Percentiles rank a stretch among this genome's conserved stretches.
Evolutionary conservation across 2,113 vertebrate species (phyloP).

Genomic region (Mionectes macconnelli): DNA sequence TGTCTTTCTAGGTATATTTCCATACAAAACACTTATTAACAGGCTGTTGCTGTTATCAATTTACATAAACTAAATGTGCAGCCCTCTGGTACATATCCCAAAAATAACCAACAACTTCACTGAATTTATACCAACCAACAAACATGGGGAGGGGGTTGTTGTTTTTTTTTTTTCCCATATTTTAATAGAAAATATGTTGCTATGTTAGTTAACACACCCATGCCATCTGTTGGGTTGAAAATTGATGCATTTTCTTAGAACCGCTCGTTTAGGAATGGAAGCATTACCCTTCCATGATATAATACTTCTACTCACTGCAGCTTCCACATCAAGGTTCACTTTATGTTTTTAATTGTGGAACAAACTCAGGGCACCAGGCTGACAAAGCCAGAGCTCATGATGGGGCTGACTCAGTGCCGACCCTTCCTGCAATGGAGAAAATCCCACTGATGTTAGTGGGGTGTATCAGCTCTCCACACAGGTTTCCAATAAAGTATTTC

Average conservation of each 20-base stretch:
- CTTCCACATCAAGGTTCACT: neutral
- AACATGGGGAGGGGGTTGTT: conserved; percentile 63
- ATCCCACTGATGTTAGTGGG: neutral
- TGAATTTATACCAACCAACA: conserved; percentile 73
- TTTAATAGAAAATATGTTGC: conserved; percentile 78
- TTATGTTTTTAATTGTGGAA: neutral
- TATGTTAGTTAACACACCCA: conserved; percentile 75
- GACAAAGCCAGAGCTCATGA: neutral
- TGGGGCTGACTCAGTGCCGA: neutral
- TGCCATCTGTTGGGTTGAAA: conserved; percentile 77
- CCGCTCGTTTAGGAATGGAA: conserved; percentile 48
- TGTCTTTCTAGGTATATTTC: conserved; percentile 69
- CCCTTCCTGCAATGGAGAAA: neutral
- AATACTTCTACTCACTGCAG: neutral
- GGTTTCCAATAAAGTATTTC: neutral
- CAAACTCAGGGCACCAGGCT: neutral
- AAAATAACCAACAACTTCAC: conserved; percentile 74
- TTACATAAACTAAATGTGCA: conserved; percentile 73
- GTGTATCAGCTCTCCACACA: neutral
- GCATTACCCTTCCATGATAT: neutral
- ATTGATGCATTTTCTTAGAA: conserved; percentile 64
- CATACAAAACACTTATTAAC: conserved; percentile 69
- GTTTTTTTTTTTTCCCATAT: conserved; percentile 70
- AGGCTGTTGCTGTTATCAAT: conserved; percentile 74
- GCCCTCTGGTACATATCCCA: conserved; percentile 70